Evolutionary conservation across 2,113 vertebrate genomes (phyloP), one percentile per base, ranked within the genome.

Genomic region (Cyphotilapia sp.): DNA sequence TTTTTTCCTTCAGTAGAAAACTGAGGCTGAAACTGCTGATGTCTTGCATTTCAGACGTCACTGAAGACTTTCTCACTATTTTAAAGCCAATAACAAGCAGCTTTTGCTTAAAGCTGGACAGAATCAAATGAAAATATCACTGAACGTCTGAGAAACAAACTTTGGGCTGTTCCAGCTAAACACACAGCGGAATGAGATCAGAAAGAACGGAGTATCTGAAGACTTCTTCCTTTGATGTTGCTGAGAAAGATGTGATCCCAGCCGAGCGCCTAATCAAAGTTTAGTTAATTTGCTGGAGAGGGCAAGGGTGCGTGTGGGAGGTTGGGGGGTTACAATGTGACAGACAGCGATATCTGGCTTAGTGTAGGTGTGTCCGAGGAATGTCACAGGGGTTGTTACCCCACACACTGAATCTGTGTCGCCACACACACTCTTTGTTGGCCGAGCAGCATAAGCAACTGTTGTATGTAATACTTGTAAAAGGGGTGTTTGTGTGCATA

Each of bases 261-360:
- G 92, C 94, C 91, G 83, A 83, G 59, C 88, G 85, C 89, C 83
- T 87, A 90, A 87, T 93, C 92, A 92, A 90, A 92, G 93, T 92
- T 93, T 89, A 90, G 91, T 84, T 94, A 94, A 95, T 95, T 94
- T 94, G 91, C 88, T 22, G 81, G 85, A 69, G 33, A 69, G 4
- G 19, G 61, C 19, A 22, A 38, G 61, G 61, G 81, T 42, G 12
- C 16, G 38, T 0, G 12, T 14, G 66, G 88, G 61, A 66, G 61
- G 61, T n/a, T 66, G 61, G 87, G 87, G 92, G 86, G 84, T 86
- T 91, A 84, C 17, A 5, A 84, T 61, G 85, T 89, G 88, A 92
- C 83, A 87, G 92, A 90, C 91, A 86, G 83, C 88, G 74, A 87
- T 93, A 90, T 94, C 86, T 93, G 82, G 84, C 85, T 90, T 63